Conservation (phyloP, 2,888 invertebrate species). For the Dorcus hopei region DNA sequence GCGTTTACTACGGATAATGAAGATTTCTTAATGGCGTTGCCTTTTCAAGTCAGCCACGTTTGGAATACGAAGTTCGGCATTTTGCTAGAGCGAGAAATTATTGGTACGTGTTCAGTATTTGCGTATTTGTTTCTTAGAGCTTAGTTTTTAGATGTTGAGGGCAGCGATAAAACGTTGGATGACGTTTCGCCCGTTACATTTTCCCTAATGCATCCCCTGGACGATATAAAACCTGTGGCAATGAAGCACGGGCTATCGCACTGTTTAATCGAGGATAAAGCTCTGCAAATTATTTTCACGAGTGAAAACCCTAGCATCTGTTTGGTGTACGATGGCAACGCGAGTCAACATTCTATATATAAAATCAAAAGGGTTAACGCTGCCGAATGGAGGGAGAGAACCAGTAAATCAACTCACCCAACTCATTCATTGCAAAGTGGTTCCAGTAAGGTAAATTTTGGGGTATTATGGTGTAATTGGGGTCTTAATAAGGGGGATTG, state of each 20-base stretch:
- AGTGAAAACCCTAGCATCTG: constrained; percentile 76
- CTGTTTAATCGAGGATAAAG: constrained; percentile 63
- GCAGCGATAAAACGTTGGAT: constrained; percentile 33
- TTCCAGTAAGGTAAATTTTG: constrained; percentile 33
- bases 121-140: background rate
- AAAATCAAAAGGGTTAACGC: constrained; percentile 70
- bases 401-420: constrained; percentile 33
- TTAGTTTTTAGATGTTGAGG: background rate
- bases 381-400: constrained; percentile 58
- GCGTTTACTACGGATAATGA: constrained; percentile 78
- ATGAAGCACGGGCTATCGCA: constrained; percentile 59
- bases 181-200: constrained; percentile 69
- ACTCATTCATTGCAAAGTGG: constrained; percentile 29
- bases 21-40: constrained; percentile 77
- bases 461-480: background rate
- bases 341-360: constrained; percentile 79
- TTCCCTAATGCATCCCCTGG: constrained; percentile 83
- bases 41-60: constrained; percentile 74
- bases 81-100: constrained; percentile 70
- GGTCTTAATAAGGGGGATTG: background rate
- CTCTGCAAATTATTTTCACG: constrained; percentile 68
- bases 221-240: constrained; percentile 84
- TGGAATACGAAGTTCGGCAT: constrained; percentile 87
- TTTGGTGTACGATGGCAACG: constrained; percentile 73
- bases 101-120: constrained; percentile 23